A percentile compares a stretch with the other conserved stretches of the same genome.
Evolutionary conservation across 2,113 vertebrate species (phyloP).

Genomic region (Lanius collurio): DNA sequence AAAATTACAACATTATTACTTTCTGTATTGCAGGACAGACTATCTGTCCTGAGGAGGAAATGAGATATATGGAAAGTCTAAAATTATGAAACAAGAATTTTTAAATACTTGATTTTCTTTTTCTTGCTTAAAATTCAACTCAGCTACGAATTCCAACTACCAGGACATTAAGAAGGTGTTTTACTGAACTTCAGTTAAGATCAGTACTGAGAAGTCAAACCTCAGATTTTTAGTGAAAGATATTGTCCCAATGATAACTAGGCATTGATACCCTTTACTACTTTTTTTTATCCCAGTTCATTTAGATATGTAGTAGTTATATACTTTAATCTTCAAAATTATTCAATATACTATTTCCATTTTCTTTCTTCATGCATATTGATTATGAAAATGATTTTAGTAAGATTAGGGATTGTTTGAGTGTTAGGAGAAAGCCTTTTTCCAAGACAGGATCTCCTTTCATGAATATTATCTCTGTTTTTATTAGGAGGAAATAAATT

Average conservation of each 20-base stretch:
- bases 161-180: neutral
- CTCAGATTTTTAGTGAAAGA: neutral
- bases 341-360: neutral
- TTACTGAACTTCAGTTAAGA: neutral
- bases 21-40: neutral
- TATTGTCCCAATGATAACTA: neutral
- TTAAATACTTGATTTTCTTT: neutral
- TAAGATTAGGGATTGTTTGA: neutral
- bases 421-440: neutral
- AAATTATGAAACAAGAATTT: neutral
- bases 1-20: neutral
- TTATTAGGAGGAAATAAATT: neutral
- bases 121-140: neutral
- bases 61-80: neutral
- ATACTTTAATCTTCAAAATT: neutral
- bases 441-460: neutral
- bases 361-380: neutral
- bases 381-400: neutral
- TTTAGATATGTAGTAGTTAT: neutral
- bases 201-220: neutral
- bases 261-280: neutral
- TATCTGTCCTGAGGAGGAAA: neutral
- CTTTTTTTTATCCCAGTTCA: too few relatives aligned
- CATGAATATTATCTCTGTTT: neutral
- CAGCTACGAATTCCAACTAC: neutral